A percentile compares a stretch with the other conserved stretches of the same genome.
These are phyloP conservation scores for Mixornis gularis DNA, from an alignment of 2,113 vertebrate genomes.

Conservation along the genomic window DNA sequence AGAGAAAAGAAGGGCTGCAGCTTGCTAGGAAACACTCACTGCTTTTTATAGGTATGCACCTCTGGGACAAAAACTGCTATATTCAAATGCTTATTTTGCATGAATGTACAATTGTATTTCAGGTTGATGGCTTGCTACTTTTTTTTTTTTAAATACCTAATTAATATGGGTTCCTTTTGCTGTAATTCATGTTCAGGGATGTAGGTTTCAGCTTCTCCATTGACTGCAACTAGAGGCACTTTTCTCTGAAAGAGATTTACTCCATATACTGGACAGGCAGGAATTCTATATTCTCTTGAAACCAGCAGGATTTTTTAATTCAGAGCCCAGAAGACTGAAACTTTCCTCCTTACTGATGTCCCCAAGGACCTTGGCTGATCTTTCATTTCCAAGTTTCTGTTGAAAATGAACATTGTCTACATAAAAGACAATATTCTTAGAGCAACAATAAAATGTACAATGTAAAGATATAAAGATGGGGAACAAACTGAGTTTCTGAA, in stretches of 20 bases:
- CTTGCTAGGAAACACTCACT: constrained; percentile 55
- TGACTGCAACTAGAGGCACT: background rate
- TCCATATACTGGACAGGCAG: background rate
- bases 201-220: background rate
- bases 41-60: constrained; percentile 58
- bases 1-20: constrained; percentile 57
- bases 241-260: background rate
- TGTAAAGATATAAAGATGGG: background rate
- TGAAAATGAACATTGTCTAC: too few species aligned
- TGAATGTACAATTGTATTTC: background rate
- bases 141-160: background rate
- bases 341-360: background rate
- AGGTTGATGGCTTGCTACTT: background rate
- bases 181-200: background rate
- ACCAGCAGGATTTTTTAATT: background rate
- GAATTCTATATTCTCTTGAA: background rate
- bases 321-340: background rate
- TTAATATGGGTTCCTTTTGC: background rate
- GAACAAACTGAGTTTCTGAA: background rate
- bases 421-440: background rate
- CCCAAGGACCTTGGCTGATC: background rate
- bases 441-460: background rate
- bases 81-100: background rate
- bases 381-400: background rate
- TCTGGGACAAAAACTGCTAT: background rate